These are phyloP conservation scores for Craterocephalus amniculus DNA, from an alignment of 2,797 vertebrate genomes.

Conservation along the genomic window DNA sequence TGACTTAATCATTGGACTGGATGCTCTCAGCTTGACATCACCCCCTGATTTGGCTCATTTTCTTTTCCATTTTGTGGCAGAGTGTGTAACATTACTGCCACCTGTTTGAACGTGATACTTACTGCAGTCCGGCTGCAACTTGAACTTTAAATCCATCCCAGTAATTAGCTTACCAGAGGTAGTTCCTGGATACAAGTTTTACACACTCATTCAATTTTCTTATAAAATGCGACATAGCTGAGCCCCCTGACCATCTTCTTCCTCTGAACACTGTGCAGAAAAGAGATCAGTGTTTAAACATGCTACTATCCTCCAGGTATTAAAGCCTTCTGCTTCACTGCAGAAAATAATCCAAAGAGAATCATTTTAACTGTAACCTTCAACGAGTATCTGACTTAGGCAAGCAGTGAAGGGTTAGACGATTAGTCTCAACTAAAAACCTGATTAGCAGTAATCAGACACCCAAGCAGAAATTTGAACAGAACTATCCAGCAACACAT, in stretches of 20 bases:
- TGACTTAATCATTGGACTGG: not conserved
- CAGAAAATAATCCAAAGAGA: slow-evolving; percentile 4
- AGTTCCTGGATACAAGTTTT: not conserved
- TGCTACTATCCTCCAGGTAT: not conserved
- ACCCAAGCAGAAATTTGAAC: slow-evolving; percentile 31
- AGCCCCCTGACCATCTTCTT: not conserved
- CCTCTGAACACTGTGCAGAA: not conserved
- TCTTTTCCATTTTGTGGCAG: not conserved
- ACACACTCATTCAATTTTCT: not conserved
- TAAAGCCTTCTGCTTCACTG: not conserved
- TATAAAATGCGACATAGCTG: not conserved
- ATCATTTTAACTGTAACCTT: slow-evolving; percentile 2
- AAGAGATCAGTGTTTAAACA: not conserved
- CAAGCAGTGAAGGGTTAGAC: not conserved
- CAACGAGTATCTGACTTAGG: not conserved
- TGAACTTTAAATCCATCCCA: not conserved
- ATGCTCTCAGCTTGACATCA: not conserved
- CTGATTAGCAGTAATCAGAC: slow-evolving; percentile 27
- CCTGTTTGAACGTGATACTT: too few species aligned
- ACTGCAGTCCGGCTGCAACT: too few species aligned
- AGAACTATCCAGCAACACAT: slow-evolving; percentile 35
- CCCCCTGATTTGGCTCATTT: not conserved
- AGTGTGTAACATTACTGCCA: not conserved
- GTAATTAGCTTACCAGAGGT: not conserved
- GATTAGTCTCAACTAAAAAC: slow-evolving; percentile 4